Evolutionary conservation across 2,797 vertebrate genomes (phyloP).

Genomic region (Rhodeus uyekii): DNA sequence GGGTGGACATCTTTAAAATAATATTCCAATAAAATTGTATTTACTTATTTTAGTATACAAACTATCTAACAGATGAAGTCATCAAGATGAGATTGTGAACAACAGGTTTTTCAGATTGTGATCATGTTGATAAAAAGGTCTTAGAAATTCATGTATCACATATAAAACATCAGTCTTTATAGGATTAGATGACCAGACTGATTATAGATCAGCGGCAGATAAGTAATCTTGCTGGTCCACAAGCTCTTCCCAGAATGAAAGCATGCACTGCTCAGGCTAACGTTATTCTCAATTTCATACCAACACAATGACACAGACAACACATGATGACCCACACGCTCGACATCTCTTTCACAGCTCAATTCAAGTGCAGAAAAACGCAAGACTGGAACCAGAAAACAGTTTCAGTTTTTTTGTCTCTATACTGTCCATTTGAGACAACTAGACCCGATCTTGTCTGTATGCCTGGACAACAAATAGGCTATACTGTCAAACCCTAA

Average conservation of each 20-base stretch:
- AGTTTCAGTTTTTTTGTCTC: too few species aligned
- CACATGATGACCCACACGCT: background rate
- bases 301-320: slow-evolving; percentile 13
- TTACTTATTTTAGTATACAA: background rate
- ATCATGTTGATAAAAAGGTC: slow-evolving; percentile 43
- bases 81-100: background rate
- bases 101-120: background rate
- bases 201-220: slow-evolving; percentile 66
- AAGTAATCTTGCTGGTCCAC: slow-evolving; percentile 52
- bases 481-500: background rate
- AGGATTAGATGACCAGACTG: slow-evolving; percentile 52
- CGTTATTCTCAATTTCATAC: background rate
- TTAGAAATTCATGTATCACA: too few species aligned
- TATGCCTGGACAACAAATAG: background rate
- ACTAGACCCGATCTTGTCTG: background rate
- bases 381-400: background rate
- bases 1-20: background rate
- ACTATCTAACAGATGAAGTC: background rate
- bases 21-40: background rate
- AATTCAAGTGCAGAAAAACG: background rate
- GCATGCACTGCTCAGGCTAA: background rate
- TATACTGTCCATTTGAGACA: background rate
- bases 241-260: background rate
- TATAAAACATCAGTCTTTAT: background rate
- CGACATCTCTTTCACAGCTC: background rate